phyloP scores from a whole-genome alignment of 2,797 vertebrate species.

The Sebastes alutus region DNA sequence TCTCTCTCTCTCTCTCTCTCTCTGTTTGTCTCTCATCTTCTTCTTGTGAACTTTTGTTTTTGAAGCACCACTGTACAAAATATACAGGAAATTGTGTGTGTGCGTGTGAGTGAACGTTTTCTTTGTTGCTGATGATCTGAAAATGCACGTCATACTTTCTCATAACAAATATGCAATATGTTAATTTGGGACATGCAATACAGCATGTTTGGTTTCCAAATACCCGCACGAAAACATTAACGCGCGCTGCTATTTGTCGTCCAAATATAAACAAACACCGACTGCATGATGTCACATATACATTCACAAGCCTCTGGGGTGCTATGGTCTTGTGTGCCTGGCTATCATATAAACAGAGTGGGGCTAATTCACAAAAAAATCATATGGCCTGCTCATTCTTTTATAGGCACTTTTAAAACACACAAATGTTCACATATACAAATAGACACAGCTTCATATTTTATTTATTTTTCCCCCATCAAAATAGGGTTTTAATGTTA shows the following conservation, averaged over 20 bases:
- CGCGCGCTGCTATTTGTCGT: slow-evolving; percentile 8
- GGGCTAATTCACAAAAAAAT: slow-evolving; percentile 86
- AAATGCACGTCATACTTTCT: slow-evolving; percentile 21
- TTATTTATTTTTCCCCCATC: slow-evolving; percentile 47
- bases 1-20: slow-evolving; percentile 22
- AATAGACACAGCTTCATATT: slow-evolving; percentile 87
- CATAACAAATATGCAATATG: background rate
- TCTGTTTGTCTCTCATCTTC: slow-evolving; percentile 24
- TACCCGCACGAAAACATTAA: slow-evolving; percentile 54
- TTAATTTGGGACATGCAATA: background rate
- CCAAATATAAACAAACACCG: slow-evolving; percentile 44
- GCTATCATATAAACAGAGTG: slow-evolving; percentile 81
- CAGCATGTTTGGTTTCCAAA: background rate
- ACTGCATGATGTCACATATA: slow-evolving; percentile 80
- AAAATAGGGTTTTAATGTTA: slow-evolving; percentile 82
- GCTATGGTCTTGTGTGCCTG: slow-evolving; percentile 82
- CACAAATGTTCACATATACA: slow-evolving; percentile 87
- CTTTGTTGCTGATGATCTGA: slow-evolving; percentile 45
- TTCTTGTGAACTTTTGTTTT: slow-evolving; percentile 11
- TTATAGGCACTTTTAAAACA: slow-evolving; percentile 96
- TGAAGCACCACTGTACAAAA: slow-evolving; percentile 60
- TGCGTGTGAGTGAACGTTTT: slow-evolving; percentile 11
- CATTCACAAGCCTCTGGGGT: slow-evolving; percentile 90
- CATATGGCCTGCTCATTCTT: slow-evolving; percentile 69
- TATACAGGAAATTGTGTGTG: slow-evolving; percentile 45